phyloP scores from a whole-genome alignment of 2,113 vertebrate species.

The Ochotona princeps region DNA sequence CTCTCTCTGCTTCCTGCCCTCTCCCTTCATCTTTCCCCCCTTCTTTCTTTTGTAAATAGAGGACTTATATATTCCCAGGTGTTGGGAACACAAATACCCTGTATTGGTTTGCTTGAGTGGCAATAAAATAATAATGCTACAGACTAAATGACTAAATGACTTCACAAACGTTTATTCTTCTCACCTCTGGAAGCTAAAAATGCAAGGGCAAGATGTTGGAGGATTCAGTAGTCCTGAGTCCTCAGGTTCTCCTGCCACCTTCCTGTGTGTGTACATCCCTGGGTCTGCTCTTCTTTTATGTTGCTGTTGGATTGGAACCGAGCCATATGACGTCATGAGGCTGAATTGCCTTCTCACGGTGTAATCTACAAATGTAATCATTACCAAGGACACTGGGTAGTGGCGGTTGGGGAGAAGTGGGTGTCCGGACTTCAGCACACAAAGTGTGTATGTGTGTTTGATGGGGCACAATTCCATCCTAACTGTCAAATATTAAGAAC shows the following conservation, averaged over 20 bases:
- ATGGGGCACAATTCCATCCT: not conserved
- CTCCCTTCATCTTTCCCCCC: rapidly evolving
- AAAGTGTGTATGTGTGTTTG: not conserved
- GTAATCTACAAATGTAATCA: not conserved
- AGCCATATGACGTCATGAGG: not conserved
- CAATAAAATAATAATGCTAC: not conserved
- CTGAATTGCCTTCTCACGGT: not conserved
- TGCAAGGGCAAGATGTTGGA: not conserved
- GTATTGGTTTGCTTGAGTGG: not conserved
- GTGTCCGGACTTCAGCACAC: not conserved
- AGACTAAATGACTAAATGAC: not conserved
- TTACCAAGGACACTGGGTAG: not conserved
- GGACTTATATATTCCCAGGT: not conserved
- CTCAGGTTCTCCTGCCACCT: not conserved
- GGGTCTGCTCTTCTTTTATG: not conserved
- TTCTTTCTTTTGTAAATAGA: not conserved
- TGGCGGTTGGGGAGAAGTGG: no score
- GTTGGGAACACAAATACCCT: not conserved
- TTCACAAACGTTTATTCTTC: not conserved
- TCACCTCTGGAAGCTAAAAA: not conserved
- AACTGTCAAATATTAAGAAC: not conserved
- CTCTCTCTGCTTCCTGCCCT: not conserved
- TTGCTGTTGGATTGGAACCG: not conserved
- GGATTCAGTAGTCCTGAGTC: not conserved
- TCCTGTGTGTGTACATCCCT: not conserved